Evolutionary conservation across 2,888 invertebrate genomes (phyloP).

Genomic region (Eueremaeus valkanovi): DNA sequence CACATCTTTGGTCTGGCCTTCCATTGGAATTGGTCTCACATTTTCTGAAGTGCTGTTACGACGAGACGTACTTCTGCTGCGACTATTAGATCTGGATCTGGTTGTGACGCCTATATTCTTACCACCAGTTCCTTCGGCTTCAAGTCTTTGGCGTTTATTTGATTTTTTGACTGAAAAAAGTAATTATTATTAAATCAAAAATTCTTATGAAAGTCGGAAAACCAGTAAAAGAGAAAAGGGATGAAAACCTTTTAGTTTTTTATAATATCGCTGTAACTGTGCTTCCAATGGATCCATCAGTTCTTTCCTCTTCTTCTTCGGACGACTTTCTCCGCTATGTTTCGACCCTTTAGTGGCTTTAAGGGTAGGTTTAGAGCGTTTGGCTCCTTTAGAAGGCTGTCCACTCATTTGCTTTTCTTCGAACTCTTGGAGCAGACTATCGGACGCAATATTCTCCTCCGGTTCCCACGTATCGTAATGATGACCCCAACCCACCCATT

Average conservation of each 20-base stretch:
- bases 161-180: not conserved
- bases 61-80: not conserved
- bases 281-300: not conserved
- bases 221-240: no score
- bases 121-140: no score
- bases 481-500: conserved; percentile 3
- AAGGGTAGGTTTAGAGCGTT: not conserved
- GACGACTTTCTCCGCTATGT: not conserved
- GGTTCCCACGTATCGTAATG: not conserved
- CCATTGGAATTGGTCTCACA: no score
- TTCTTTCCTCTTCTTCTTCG: not conserved
- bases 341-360: not conserved
- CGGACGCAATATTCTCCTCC: not conserved
- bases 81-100: not conserved
- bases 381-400: not conserved
- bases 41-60: no score
- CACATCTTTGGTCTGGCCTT: no score
- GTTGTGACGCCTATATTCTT: not conserved
- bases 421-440: not conserved
- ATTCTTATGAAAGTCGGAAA: no score
- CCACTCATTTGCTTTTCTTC: not conserved
- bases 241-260: no score
- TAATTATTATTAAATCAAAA: not conserved
- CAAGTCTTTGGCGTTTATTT: no score
- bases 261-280: not conserved